These are phyloP conservation scores for Rallus limicola DNA, from an alignment of 2,113 vertebrate genomes.

Conservation along the genomic window DNA sequence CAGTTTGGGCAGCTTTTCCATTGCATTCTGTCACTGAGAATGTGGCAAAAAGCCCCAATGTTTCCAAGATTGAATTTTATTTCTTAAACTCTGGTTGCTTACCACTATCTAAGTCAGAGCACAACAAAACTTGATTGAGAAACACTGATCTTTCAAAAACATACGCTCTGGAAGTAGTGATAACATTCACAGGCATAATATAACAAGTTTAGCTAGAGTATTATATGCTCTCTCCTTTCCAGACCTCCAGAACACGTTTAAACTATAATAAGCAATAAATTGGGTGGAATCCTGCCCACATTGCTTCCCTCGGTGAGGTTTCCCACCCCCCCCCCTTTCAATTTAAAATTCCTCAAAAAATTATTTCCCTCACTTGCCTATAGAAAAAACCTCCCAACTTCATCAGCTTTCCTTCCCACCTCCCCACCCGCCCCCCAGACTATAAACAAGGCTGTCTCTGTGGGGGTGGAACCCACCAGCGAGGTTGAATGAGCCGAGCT, in stretches of 20 bases:
- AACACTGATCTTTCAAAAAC: not conserved
- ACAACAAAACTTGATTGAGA: not conserved
- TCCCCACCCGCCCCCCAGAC: too few species aligned
- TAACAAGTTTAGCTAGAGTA: not conserved
- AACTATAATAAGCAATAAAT: not conserved
- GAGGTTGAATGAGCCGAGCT: not conserved
- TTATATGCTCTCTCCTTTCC: not conserved
- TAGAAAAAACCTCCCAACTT: rapidly evolving
- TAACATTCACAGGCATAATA: not conserved
- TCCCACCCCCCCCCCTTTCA: not conserved
- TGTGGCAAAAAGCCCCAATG: rapidly evolving
- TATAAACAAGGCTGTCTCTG: rapidly evolving
- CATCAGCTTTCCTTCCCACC: not conserved
- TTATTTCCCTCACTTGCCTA: not conserved
- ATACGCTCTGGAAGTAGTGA: not conserved
- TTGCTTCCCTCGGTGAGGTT: not conserved
- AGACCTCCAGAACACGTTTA: not conserved
- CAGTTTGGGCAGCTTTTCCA: not conserved
- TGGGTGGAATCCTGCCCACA: not conserved
- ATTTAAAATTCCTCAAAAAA: not conserved
- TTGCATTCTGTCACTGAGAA: not conserved
- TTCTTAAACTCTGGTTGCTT: not conserved
- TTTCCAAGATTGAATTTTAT: not conserved
- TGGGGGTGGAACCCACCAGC: rapidly evolving
- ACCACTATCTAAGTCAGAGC: not conserved